Conservation (phyloP, 2,888 invertebrate species). For the Globia sparganii region DNA sequence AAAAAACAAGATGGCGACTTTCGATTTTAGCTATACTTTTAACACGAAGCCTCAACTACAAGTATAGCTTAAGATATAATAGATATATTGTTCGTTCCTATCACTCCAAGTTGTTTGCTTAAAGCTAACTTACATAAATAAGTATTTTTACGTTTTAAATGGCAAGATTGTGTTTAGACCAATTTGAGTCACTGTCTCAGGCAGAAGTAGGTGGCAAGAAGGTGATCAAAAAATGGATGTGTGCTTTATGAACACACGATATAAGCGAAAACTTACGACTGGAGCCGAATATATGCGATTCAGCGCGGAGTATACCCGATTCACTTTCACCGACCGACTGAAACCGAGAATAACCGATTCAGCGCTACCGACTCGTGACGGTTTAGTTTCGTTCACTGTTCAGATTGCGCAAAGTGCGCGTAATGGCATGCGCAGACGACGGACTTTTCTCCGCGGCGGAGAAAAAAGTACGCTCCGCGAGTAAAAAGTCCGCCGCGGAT, state of each 20-base stretch:
- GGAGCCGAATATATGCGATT: neutral
- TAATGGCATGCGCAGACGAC: no score
- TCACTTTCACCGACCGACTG: neutral
- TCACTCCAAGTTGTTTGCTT: slow-evolving; percentile 36
- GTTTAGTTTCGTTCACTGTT: neutral
- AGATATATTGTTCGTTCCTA: slow-evolving; percentile 42
- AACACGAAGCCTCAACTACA: no score
- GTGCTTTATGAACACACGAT: neutral
- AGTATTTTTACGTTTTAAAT: slow-evolving; percentile 44
- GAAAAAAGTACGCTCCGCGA: no score
- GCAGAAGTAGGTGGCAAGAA: slow-evolving; percentile 11
- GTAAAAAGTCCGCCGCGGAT: no score
- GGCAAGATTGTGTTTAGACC: slow-evolving; percentile 57
- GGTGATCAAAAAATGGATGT: no score
- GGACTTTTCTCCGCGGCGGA: no score
- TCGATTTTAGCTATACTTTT: neutral
- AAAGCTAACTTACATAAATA: slow-evolving; percentile 61
- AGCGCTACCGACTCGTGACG: neutral
- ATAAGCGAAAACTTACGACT: neutral
- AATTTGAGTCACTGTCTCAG: neutral
- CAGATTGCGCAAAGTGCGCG: no score
- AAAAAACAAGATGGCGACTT: neutral
- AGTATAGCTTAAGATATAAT: neutral
- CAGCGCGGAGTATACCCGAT: neutral
- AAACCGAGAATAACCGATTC: neutral